Percentiles rank a stretch among this genome's conserved stretches.
phyloP scores from a whole-genome alignment of 2,113 vertebrate species.

The Craseonycteris thonglongyai region DNA sequence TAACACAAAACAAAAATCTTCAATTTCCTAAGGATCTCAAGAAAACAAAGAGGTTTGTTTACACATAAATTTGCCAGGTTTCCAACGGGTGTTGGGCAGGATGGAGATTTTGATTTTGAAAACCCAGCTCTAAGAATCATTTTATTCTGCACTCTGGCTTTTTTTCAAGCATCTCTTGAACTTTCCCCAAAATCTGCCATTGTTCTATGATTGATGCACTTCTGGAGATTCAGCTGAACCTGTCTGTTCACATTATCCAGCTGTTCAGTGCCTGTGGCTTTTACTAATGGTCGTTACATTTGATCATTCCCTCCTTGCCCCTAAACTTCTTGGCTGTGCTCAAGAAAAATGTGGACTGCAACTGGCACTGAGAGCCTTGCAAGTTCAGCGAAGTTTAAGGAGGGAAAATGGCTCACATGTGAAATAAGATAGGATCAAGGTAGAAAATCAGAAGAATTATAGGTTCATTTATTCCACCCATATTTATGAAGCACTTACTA shows the following conservation, averaged over 20 bases:
- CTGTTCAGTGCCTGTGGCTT: conserved; percentile 51
- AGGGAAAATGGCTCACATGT: not conserved
- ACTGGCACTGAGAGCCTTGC: conserved; percentile 9
- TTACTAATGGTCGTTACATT: conserved; percentile 37
- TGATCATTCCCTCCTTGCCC: conserved; percentile 32
- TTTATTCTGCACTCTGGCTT: conserved; percentile 23
- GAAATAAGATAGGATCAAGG: not conserved
- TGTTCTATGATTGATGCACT: conserved; percentile 31
- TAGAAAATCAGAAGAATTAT: not conserved
- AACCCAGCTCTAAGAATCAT: not conserved
- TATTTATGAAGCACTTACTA: not conserved
- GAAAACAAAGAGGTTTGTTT: conserved; percentile 37
- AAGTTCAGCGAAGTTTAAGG: not conserved
- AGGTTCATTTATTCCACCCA: not conserved
- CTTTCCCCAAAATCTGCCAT: not conserved
- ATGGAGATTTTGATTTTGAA: not conserved
- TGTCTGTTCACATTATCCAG: conserved; percentile 19
- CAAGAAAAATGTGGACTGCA: not conserved
- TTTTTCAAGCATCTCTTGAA: conserved; percentile 5
- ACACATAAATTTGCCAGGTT: not conserved
- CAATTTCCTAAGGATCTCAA: conserved; percentile 11
- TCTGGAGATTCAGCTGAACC: conserved; percentile 43
- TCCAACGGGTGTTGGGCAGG: not conserved
- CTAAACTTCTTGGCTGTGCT: not conserved
- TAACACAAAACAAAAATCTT: not conserved